Evolutionary conservation across 2,888 invertebrate genomes (phyloP), one percentile per base, ranked within the genome.

Genomic region (Andrena flavipes): DNA sequence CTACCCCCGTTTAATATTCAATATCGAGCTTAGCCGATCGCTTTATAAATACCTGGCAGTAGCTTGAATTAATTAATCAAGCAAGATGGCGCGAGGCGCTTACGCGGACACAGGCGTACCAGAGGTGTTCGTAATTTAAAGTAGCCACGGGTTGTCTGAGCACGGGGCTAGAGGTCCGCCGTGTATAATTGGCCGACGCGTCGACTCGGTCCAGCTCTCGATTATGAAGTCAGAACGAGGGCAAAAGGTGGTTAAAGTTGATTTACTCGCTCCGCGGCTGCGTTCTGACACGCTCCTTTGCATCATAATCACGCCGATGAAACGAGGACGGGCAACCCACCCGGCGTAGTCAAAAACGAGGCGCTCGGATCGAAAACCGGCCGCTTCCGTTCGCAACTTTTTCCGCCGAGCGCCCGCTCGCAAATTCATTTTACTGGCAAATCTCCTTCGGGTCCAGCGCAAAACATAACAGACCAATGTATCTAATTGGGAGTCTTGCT

Each of bases 171-270:
- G 70, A 86, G 85, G 86, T 86, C 84, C 74, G 83, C 51, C 84
- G 87, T 76, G 82, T 80, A 84, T 89, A 89, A 89, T 88, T 87
- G 88, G 80, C 87, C 70, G 87, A 84, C 85, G 81, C 83, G 86
- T 88, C 64, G 71, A 29, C 71, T 70, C 78, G 84, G 77, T 84
- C 71, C 83, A 69, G 56, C 68, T 72, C 62, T 78, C 78, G 84
- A 78, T 84, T 72, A 78, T 54, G 68, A 56, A 78, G 83, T 64
- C 74, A 51, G 67, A 84, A 68, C 59, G 76, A 54, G 83, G 83
- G 83, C 83, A 82, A 83, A 82, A 82, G 83, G 83, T 82, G 83
- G 75, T 80, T 72, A 76, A 76, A 80, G 81, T 69, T 72, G 82
- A 83, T 74, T 77, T 67, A 73, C 83, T 73, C 71, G 65, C 48